Percentiles rank a stretch among this genome's conserved stretches.
Evolutionary conservation across 1,140 invertebrate species (phyloP).

Genomic region (Atta cephalotes): DNA sequence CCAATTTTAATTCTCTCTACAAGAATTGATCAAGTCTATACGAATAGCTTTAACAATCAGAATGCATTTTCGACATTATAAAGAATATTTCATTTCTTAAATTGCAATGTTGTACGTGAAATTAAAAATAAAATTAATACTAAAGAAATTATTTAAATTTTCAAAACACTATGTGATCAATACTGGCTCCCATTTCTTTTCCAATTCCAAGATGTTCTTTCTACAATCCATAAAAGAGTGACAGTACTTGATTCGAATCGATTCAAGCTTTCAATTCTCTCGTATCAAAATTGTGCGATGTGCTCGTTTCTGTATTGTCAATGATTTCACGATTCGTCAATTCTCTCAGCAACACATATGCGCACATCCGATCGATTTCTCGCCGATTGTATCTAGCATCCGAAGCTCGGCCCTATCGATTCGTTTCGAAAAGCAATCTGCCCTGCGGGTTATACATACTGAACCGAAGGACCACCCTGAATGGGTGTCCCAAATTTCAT

Average conservation of each 20-base stretch:
- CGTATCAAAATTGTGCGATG: background rate
- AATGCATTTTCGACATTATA: background rate
- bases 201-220: background rate
- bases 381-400: conserved; percentile 15
- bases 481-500: conserved; percentile 52
- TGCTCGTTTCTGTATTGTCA: too few species aligned
- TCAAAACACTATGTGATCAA: background rate
- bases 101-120: background rate
- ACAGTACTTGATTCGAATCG: background rate
- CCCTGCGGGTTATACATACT: conserved; percentile 22
- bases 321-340: background rate
- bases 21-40: background rate
- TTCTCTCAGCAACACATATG: background rate
- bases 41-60: background rate
- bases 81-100: background rate
- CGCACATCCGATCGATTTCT: background rate
- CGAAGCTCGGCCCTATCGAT: conserved; percentile 28
- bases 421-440: conserved; percentile 51
- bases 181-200: background rate
- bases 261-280: background rate
- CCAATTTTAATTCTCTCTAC: background rate
- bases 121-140: background rate
- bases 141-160: background rate
- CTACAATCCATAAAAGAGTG: background rate
- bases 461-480: background rate